Conservation (phyloP, 2,797 vertebrate genomes). For the Leptoclinus maculatus region DNA sequence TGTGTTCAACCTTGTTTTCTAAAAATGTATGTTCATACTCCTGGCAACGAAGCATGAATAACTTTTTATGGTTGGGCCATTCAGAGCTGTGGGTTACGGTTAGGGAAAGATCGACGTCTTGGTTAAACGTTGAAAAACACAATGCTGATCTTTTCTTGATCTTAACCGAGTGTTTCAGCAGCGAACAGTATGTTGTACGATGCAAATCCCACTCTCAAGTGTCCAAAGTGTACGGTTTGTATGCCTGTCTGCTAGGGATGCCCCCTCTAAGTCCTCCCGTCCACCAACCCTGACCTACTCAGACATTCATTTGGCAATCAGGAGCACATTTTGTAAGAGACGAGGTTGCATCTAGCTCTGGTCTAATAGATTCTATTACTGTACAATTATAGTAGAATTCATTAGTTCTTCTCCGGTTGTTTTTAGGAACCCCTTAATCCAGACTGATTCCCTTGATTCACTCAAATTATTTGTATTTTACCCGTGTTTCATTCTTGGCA, state of each 20-base stretch:
- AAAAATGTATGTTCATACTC: neutral
- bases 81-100: neutral
- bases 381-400: neutral
- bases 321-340: neutral
- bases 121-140: no score
- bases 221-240: neutral
- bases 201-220: neutral
- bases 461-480: neutral
- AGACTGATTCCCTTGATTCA: neutral
- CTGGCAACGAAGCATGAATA: neutral
- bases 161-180: neutral
- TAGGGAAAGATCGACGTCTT: neutral
- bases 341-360: neutral
- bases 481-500: neutral
- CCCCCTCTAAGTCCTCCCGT: neutral
- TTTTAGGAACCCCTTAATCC: neutral
- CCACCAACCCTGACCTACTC: neutral
- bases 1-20: conserved; percentile 4
- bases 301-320: neutral
- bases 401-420: neutral
- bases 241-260: neutral
- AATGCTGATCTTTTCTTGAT: neutral
- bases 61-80: neutral
- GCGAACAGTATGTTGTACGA: neutral
- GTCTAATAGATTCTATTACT: neutral